phyloP scores from a whole-genome alignment of 92 coral and sea anemone species.

The Zoanthus solanderi region DNA sequence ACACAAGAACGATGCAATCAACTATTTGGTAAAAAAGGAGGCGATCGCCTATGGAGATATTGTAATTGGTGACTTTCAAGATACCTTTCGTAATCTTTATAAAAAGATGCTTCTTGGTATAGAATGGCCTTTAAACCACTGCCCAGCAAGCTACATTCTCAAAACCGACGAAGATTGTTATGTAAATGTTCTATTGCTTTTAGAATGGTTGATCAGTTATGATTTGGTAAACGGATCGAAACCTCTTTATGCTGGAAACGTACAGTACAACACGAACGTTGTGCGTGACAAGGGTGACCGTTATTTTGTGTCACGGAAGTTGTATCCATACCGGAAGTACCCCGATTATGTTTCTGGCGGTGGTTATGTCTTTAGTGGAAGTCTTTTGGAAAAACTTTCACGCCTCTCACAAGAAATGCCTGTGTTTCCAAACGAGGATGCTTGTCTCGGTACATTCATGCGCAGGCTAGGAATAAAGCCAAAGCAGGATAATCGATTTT shows the following conservation, averaged over 20 bases:
- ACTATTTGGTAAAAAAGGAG: conserved; percentile 70
- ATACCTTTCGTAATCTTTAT: conserved; percentile 75
- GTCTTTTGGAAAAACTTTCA: conserved; percentile 63
- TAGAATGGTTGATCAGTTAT: conserved; percentile 75
- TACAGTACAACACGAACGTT: conserved; percentile 69
- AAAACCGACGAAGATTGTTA: conserved; percentile 90
- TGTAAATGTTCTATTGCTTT: conserved; percentile 69
- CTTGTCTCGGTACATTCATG: conserved; percentile 80
- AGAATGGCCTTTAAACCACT: conserved; percentile 66
- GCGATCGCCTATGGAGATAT: conserved; percentile 80
- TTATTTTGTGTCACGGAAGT: conserved; percentile 66
- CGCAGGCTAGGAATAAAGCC: conserved; percentile 61
- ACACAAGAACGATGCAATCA: conserved; percentile 67
- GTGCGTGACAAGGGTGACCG: conserved; percentile 72
- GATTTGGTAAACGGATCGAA: conserved; percentile 59
- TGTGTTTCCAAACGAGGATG: conserved; percentile 82
- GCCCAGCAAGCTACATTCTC: conserved; percentile 72
- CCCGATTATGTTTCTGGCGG: conserved; percentile 86
- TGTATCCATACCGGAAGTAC: conserved; percentile 48
- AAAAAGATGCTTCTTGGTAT: conserved; percentile 73
- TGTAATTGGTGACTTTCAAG: conserved; percentile 78
- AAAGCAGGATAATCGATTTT: conserved; percentile 52
- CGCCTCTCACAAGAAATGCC: conserved; percentile 57
- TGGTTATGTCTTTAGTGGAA: conserved; percentile 83
- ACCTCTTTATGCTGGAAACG: conserved; percentile 77